phyloP scores from a whole-genome alignment of 1,140 invertebrate genomes.

The Leptinotarsa undecemlineata region DNA sequence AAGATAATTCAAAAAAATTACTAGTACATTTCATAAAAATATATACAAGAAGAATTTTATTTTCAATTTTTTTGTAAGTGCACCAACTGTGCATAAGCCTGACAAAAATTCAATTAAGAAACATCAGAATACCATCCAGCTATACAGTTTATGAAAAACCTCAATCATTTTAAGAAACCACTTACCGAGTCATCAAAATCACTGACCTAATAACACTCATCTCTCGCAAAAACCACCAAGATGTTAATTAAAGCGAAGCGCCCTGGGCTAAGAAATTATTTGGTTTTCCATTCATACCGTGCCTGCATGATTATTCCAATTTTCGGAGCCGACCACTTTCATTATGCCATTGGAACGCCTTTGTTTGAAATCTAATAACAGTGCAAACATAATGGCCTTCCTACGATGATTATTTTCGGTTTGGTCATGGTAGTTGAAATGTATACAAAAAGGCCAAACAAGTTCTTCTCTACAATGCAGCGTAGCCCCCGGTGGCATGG shows the following conservation, averaged over 20 bases:
- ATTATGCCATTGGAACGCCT: conserved; percentile 5
- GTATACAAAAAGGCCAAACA: conserved; percentile 13
- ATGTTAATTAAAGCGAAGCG: not conserved
- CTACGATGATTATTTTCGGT: conserved; percentile 3
- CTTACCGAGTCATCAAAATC: not conserved
- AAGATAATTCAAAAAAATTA: no score
- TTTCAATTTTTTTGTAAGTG: no score
- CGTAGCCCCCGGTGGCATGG: not conserved
- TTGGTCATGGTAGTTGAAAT: conserved; percentile 8
- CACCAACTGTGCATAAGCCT: no score
- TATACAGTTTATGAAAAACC: no score
- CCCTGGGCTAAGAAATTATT: not conserved
- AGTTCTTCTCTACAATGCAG: not conserved
- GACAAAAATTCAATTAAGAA: no score
- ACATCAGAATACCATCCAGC: no score
- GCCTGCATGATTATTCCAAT: conserved; percentile 6
- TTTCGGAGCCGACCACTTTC: not conserved
- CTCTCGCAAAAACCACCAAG: not conserved
- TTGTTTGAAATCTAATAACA: conserved; percentile 8
- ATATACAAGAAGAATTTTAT: no score
- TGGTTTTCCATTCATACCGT: conserved; percentile 5
- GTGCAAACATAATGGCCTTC: conserved; percentile 2
- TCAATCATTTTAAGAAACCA: not conserved
- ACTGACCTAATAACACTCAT: not conserved
- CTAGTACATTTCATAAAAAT: no score